Evolutionary conservation across 2,113 vertebrate genomes (phyloP).

Genomic region (Tupaia chinensis): DNA sequence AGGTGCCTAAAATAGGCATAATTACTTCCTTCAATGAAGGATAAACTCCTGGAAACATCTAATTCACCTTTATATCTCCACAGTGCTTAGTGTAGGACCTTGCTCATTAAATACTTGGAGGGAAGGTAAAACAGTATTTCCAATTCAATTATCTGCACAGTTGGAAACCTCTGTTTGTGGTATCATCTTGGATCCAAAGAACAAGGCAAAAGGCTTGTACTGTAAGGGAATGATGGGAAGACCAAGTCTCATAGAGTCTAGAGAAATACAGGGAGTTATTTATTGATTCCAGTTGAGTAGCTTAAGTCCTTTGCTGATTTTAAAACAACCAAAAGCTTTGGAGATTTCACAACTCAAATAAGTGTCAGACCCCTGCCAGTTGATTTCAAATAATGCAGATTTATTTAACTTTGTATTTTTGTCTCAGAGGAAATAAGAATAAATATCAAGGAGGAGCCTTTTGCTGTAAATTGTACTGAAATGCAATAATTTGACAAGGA

Average conservation of each 20-base stretch:
- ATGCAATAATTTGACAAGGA: constrained; percentile 6
- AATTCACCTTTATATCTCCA: background rate
- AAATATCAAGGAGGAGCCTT: background rate
- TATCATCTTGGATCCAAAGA: background rate
- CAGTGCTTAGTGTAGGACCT: background rate
- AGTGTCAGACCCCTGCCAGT: background rate
- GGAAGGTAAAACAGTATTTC: background rate
- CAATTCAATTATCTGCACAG: background rate
- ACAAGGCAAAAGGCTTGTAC: background rate
- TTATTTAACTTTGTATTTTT: constrained; percentile 7
- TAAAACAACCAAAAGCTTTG: background rate
- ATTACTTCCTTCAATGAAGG: background rate
- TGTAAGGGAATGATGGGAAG: background rate
- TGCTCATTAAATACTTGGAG: background rate
- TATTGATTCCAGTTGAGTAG: background rate
- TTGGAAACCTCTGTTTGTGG: constrained; percentile 24
- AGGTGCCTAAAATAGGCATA: background rate
- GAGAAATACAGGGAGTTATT: background rate
- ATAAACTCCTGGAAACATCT: background rate
- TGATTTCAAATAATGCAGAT: constrained; percentile 42
- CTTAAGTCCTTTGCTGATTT: constrained; percentile 21
- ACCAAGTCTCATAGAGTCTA: background rate
- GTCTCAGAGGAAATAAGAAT: constrained; percentile 39
- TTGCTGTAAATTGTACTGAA: background rate
- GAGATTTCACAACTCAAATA: background rate